Evolutionary conservation across 2,797 vertebrate species (phyloP).

Genomic region (Pitangus sulphuratus): DNA sequence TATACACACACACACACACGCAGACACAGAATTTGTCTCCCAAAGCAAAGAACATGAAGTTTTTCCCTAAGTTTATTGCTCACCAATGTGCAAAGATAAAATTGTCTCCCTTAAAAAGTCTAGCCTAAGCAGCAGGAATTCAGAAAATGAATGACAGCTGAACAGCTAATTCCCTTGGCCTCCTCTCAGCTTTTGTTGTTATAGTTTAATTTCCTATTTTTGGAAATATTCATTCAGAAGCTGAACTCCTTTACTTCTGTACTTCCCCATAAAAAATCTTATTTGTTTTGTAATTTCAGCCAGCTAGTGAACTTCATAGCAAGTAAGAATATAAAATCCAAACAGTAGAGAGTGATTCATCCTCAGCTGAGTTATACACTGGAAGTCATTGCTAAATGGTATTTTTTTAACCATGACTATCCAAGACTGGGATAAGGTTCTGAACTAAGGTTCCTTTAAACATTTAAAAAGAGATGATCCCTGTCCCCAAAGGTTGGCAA

Average conservation of each 20-base stretch:
- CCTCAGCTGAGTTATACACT: constrained; percentile 31
- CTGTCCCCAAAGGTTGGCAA: neutral
- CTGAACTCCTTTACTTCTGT: constrained; percentile 9
- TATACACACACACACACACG: fast-evolving
- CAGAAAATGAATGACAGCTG: neutral
- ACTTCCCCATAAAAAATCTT: neutral
- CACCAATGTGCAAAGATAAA: neutral
- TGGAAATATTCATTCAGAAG: neutral
- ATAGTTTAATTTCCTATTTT: constrained; percentile 13
- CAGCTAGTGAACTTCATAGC: neutral
- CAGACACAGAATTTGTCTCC: fast-evolving
- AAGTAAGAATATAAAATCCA: constrained; percentile 13
- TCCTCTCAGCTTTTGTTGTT: neutral
- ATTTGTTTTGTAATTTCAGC: constrained; percentile 10
- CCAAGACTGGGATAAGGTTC: neutral
- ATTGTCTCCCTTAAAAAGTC: neutral
- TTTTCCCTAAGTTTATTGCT: neutral
- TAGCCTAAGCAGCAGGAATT: neutral
- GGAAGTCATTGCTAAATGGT: neutral
- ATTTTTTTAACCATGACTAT: constrained; percentile 12
- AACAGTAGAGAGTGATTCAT: constrained; percentile 27
- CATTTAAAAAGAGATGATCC: neutral
- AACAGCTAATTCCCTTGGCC: neutral
- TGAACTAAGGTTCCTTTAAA: neutral
- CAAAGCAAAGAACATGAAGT: neutral